Percentiles rank a stretch among this genome's conserved stretches.
These are phyloP conservation scores for Arothron firmamentum DNA, from an alignment of 2,113 vertebrate species.

Conservation along the genomic window DNA sequence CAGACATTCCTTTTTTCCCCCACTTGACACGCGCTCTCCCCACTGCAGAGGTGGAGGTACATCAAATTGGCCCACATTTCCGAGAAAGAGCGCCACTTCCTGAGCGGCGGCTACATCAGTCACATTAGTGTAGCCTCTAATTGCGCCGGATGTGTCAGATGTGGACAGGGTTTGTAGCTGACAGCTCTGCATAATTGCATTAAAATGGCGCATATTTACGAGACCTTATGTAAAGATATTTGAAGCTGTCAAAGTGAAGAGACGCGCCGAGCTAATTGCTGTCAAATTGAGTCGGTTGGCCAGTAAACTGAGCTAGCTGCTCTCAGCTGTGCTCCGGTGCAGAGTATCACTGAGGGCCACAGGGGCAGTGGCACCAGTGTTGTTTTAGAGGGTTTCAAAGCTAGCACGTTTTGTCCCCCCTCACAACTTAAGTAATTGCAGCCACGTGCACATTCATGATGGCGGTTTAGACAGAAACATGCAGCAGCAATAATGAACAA, in stretches of 20 bases:
- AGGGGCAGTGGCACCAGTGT: not conserved
- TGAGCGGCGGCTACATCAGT: constrained; percentile 50
- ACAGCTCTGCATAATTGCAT: constrained; percentile 70
- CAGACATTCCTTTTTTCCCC: constrained; percentile 8
- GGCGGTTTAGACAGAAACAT: no score
- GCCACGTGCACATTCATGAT: no score
- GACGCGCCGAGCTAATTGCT: constrained; percentile 56
- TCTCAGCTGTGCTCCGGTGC: not conserved
- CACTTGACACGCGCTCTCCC: constrained; percentile 12
- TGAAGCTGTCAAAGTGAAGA: constrained; percentile 39
- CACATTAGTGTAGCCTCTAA: constrained; percentile 51
- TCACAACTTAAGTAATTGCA: no score
- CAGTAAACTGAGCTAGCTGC: constrained; percentile 30
- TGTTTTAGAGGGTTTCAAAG: not conserved
- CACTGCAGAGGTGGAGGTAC: constrained; percentile 49
- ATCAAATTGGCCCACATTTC: constrained; percentile 59
- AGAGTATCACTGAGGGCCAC: not conserved
- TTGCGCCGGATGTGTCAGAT: constrained; percentile 64
- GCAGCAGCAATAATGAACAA: no score
- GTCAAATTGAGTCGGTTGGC: constrained; percentile 58
- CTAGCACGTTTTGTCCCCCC: no score
- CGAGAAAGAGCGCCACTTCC: constrained; percentile 60
- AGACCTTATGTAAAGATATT: constrained; percentile 52
- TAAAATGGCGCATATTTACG: constrained; percentile 67
- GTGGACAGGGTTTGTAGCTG: constrained; percentile 40